A percentile compares a stretch with the other conserved stretches of the same genome.
These are phyloP conservation scores for Sporophila hypoxantha DNA, from an alignment of 2,113 vertebrate species.

Conservation along the genomic window DNA sequence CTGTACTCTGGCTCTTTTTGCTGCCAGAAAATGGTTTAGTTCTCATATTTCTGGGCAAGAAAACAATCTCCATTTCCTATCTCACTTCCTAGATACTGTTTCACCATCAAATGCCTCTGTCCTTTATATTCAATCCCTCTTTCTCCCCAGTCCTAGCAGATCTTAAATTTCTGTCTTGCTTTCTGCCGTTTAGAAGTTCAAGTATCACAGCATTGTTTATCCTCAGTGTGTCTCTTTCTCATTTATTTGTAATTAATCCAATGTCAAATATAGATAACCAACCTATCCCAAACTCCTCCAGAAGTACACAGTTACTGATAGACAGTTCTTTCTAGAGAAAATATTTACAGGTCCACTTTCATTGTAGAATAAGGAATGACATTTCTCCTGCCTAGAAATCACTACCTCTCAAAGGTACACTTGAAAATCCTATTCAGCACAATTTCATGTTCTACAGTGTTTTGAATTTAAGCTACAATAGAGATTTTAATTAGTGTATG, in stretches of 20 bases:
- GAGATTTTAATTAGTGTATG: neutral
- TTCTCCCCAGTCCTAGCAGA: neutral
- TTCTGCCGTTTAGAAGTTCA: neutral
- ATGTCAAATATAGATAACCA: neutral
- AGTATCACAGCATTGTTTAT: neutral
- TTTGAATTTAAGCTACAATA: neutral
- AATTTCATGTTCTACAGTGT: neutral
- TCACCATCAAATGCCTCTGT: neutral
- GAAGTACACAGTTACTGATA: neutral
- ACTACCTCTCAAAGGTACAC: neutral
- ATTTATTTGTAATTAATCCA: neutral
- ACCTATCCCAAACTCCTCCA: neutral
- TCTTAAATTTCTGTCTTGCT: neutral
- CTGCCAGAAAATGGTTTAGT: slow-evolving; percentile 32
- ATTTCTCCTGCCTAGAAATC: neutral
- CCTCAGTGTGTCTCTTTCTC: neutral
- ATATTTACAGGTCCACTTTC: neutral
- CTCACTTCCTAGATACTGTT: slow-evolving; percentile 17
- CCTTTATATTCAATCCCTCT: neutral
- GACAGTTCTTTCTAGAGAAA: neutral
- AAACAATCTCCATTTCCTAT: slow-evolving; percentile 42
- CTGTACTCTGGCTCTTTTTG: slow-evolving; percentile 17
- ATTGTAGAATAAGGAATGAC: neutral
- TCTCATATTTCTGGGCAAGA: slow-evolving; percentile 44
- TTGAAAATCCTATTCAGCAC: neutral